phyloP scores from a whole-genome alignment of 1,140 invertebrate species.

The Bactericera cockerelli region DNA sequence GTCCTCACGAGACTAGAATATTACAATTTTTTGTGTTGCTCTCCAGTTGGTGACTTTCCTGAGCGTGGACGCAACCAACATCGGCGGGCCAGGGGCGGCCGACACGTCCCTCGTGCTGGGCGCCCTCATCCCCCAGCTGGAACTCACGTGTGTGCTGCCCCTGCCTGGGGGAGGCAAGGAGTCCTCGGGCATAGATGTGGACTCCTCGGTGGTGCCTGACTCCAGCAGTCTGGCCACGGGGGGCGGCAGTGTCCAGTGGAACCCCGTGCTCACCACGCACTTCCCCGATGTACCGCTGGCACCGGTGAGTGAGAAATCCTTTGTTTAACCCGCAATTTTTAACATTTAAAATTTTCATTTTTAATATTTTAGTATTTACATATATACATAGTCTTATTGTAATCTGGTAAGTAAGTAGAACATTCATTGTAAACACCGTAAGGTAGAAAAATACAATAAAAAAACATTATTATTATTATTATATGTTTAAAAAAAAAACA shows the following conservation, averaged over 20 bases:
- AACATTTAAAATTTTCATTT: too few species aligned
- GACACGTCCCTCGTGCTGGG: constrained; percentile 52
- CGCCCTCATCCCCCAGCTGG: constrained; percentile 62
- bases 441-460: too few species aligned
- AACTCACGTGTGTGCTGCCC: constrained; percentile 75
- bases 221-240: constrained; percentile 55
- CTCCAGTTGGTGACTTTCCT: constrained; percentile 51
- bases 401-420: too few species aligned
- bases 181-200: constrained; percentile 59
- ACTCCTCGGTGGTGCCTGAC: constrained; percentile 57
- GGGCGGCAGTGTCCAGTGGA: constrained; percentile 22
- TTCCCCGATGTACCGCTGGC: neutral
- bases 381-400: too few species aligned
- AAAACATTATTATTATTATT: too few species aligned
- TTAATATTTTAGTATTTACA: too few species aligned
- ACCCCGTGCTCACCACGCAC: constrained; percentile 20
- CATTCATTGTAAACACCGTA: too few species aligned
- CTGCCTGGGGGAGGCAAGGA: constrained; percentile 61
- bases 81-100: constrained; percentile 19
- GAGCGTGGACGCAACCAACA: constrained; percentile 50
- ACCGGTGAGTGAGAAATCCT: too few species aligned
- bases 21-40: too few species aligned
- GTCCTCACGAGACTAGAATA: too few species aligned
- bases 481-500: too few species aligned
- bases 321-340: too few species aligned